Conservation (phyloP, 2,888 invertebrate genomes). For the Ichneumoninae sp. region DNA sequence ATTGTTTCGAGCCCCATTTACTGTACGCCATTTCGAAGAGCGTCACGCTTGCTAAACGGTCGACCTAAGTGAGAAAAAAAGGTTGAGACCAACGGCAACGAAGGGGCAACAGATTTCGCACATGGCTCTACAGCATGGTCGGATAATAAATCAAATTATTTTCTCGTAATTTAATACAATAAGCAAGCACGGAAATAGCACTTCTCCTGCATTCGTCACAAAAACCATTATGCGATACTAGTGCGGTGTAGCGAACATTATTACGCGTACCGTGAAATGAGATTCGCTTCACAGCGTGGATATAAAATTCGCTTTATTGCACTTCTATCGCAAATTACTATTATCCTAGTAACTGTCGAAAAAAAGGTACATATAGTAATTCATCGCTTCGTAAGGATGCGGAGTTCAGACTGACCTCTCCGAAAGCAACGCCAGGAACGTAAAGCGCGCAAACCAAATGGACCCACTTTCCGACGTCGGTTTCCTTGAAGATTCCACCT, state of each 20-base stretch:
- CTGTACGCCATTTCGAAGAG: conserved; percentile 99
- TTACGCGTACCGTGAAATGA: no score
- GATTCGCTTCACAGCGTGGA: no score
- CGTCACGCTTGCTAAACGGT: conserved; percentile 95
- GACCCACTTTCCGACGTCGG: conserved; percentile 99
- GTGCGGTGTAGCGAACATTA: no score
- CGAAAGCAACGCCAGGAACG: conserved; percentile 98
- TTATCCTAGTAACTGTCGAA: no score
- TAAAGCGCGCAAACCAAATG: conserved; percentile 99
- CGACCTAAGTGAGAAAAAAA: conserved; percentile 85
- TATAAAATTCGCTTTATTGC: no score
- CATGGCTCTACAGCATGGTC: background rate
- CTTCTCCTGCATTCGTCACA: background rate
- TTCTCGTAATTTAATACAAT: no score
- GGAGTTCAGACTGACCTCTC: conserved; percentile 88
- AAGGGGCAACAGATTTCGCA: background rate
- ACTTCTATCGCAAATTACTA: no score
- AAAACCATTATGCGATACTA: no score
- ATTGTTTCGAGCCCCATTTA: conserved; percentile 97
- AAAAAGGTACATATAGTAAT: background rate
- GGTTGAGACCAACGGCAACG: background rate
- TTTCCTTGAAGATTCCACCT: conserved; percentile 97
- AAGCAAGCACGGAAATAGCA: background rate
- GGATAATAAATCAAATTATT: background rate
- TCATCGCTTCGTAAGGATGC: background rate